Evolutionary conservation across 2,888 invertebrate genomes (phyloP).

Genomic region (Hecatera dysodea): DNA sequence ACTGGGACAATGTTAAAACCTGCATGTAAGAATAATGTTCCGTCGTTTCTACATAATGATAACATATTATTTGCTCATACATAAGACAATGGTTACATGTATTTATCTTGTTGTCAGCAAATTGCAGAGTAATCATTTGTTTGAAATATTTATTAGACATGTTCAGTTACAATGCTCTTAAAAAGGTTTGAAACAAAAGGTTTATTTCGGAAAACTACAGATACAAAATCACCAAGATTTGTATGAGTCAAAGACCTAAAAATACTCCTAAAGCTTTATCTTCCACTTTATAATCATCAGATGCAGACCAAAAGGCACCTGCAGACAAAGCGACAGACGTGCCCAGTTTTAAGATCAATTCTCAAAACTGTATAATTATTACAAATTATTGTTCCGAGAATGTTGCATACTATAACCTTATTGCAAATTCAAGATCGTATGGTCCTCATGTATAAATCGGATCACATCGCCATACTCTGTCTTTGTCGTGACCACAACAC

Average conservation of each 20-base stretch:
- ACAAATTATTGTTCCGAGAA: constrained; percentile 34
- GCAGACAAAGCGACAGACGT: constrained; percentile 47
- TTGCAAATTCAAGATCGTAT: constrained; percentile 44
- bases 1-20: constrained; percentile 33
- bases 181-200: neutral
- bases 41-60: constrained; percentile 14
- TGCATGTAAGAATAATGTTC: constrained; percentile 26
- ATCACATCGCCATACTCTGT: constrained; percentile 53
- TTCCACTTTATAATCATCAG: constrained; percentile 7
- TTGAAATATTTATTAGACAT: neutral
- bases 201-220: neutral
- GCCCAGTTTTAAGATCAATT: constrained; percentile 41
- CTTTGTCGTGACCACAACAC: constrained; percentile 61
- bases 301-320: constrained; percentile 10
- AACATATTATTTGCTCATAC: constrained; percentile 28
- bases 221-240: neutral
- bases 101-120: constrained; percentile 11
- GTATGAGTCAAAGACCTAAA: neutral
- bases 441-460: constrained; percentile 53
- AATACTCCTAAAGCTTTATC: neutral
- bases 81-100: constrained; percentile 2
- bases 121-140: constrained; percentile 5
- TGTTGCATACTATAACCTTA: constrained; percentile 30
- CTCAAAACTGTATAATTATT: constrained; percentile 39
- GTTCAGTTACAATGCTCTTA: neutral